Base-by-base conservation (phyloP, 2,888 invertebrate species). In the Adela reaumurella region DNA sequence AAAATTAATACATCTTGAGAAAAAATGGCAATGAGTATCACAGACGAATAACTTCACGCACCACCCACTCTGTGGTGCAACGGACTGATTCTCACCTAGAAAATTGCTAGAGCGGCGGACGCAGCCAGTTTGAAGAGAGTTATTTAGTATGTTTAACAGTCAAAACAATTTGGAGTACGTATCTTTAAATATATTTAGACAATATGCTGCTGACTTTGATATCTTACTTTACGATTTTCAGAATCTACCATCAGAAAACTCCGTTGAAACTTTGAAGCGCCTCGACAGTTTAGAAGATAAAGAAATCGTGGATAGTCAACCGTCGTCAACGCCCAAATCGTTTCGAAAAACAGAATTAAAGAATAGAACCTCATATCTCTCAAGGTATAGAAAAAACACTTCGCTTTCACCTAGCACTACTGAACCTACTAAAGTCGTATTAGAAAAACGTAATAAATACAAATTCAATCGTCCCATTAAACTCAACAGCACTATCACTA, bases 401-500 rank as follows among this genome's bases (percentile, higher is more conserved):
- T 20, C 45, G 14, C 48, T 29, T 20, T 41, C 18, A 14, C 19
- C 50, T 5, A 46, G 44, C 2, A 46, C 49, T 6, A 48, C 52
- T 16, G 43, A 48, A 42, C 5, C 16, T 20, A 4, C 44, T 17
- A n/a, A 42, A 49, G 18, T n/a, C 11, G 42, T 18, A 16, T 46
- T 19, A 19, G 49, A 49, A 29, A 45, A 29, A 24, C 14, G n/a
- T n/a, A n/a, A 41, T 17, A 29, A 46, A 11, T 65, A 63, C 20
- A 78, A 74, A 57, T 77, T 64, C 52, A 74, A 56, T 48, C 35
- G 35, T 35, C 35, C 35, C 11, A 67, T 76, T 60, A 77, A 73
- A 60, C 64, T 68, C 45, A 74, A 74, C 62, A 53, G 58, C 16
- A 62, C 65, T 19, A 63, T 69, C 19, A 65, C 67, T 14, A 35